phyloP scores from a whole-genome alignment of 2,113 vertebrate species.

The Chaetodon trifascialis region DNA sequence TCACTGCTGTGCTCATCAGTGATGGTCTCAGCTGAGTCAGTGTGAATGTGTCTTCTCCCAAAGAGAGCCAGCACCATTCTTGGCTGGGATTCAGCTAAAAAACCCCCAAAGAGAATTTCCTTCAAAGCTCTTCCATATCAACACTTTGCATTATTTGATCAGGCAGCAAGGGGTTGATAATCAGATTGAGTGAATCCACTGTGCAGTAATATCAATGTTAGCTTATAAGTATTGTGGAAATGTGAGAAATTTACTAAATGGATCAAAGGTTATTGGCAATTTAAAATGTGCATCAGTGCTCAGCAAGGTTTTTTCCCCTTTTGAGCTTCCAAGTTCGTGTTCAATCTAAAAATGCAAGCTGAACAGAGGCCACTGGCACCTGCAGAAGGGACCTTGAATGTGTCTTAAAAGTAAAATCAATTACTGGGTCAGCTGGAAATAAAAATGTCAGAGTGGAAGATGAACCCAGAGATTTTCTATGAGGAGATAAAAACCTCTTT shows the following conservation, averaged over 20 bases:
- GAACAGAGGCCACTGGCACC: neutral
- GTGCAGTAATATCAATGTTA: neutral
- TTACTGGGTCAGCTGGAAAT: neutral
- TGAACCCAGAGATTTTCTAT: neutral
- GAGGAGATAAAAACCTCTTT: neutral
- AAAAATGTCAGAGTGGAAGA: neutral
- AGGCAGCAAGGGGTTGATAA: neutral
- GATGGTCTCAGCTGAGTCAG: conserved; percentile 47
- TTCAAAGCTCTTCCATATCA: conserved; percentile 20
- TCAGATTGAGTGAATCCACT: neutral
- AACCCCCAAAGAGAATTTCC: conserved; percentile 27
- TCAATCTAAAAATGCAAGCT: neutral
- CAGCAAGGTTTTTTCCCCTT: neutral
- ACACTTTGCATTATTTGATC: neutral
- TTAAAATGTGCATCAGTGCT: neutral
- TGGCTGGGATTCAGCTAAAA: conserved; percentile 25
- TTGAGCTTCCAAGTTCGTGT: neutral
- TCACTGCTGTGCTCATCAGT: conserved; percentile 48
- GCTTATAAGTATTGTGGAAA: neutral
- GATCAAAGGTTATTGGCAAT: neutral
- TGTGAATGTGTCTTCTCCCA: conserved; percentile 25
- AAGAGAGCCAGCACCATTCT: conserved; percentile 16
- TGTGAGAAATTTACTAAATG: neutral
- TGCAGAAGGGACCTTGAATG: neutral
- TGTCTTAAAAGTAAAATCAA: neutral